phyloP scores from a whole-genome alignment of 2,888 invertebrate species.

The Dinocampus coccinellae region DNA sequence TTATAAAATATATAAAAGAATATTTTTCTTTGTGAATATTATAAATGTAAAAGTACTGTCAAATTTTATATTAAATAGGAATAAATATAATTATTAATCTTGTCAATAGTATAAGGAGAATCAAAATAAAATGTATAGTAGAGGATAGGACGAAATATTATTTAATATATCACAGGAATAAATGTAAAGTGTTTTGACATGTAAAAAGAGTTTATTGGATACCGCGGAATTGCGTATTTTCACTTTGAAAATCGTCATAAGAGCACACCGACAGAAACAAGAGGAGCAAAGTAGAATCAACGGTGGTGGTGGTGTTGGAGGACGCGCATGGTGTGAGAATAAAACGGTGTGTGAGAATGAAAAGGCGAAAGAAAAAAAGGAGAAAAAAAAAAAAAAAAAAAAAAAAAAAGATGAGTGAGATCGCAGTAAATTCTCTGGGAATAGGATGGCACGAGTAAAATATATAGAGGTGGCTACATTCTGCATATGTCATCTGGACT shows the following conservation, averaged over 20 bases:
- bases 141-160: constrained; percentile 13
- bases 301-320: not conserved
- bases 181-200: constrained; percentile 37
- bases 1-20: no score
- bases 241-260: constrained; percentile 24
- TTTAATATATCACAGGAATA: constrained; percentile 27
- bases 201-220: constrained; percentile 27
- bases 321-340: not conserved
- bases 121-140: not conserved
- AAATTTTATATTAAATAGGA: not conserved
- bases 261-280: no score
- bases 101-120: constrained; percentile 7
- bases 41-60: no score
- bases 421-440: constrained; percentile 35
- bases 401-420: constrained; percentile 28
- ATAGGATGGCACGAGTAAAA: constrained; percentile 32
- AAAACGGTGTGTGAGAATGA: constrained; percentile 30
- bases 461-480: constrained; percentile 38
- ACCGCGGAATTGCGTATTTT: constrained; percentile 27
- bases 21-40: no score
- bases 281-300: not conserved
- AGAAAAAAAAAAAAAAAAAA: constrained; percentile 28
- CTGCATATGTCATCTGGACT: constrained; percentile 38
- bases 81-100: not conserved
- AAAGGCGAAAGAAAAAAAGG: constrained; percentile 31